Conservation (phyloP, 1,140 invertebrate species). For the Nephila pilipes region DNA sequence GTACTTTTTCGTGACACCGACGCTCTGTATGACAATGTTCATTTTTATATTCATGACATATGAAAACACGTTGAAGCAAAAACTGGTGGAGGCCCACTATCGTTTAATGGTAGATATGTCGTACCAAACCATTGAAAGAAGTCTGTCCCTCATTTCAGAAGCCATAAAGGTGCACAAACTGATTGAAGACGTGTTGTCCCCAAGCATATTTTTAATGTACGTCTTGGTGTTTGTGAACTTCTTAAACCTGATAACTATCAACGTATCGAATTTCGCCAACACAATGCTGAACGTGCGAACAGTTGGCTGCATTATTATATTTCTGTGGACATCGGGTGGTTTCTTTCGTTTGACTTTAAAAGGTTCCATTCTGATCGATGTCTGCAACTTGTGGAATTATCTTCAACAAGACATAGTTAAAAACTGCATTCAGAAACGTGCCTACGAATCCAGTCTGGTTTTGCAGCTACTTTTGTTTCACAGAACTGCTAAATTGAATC, state of each 20-base stretch:
- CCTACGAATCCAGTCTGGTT: background rate
- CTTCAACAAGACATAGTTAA: background rate
- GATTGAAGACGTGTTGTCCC: background rate
- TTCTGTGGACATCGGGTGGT: background rate
- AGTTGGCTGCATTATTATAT: background rate
- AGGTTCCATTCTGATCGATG: background rate
- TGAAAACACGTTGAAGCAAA: background rate
- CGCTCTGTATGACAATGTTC: conserved; percentile 14
- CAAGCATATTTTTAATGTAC: background rate
- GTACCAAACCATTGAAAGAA: background rate
- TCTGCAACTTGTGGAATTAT: background rate
- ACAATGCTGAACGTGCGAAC: background rate
- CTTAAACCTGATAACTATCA: background rate
- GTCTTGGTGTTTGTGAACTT: conserved; percentile 39
- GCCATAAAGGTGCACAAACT: conserved; percentile 5
- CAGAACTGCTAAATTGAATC: background rate
- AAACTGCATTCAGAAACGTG: background rate
- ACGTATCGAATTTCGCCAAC: background rate
- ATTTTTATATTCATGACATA: background rate
- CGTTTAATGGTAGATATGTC: background rate
- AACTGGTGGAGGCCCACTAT: background rate
- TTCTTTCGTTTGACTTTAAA: conserved; percentile 24
- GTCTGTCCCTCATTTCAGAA: background rate
- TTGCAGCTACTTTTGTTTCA: conserved; percentile 1
- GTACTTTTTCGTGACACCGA: background rate